Evolutionary conservation across 2,888 invertebrate species (phyloP).

Genomic region (Shargacucullia verbasci): DNA sequence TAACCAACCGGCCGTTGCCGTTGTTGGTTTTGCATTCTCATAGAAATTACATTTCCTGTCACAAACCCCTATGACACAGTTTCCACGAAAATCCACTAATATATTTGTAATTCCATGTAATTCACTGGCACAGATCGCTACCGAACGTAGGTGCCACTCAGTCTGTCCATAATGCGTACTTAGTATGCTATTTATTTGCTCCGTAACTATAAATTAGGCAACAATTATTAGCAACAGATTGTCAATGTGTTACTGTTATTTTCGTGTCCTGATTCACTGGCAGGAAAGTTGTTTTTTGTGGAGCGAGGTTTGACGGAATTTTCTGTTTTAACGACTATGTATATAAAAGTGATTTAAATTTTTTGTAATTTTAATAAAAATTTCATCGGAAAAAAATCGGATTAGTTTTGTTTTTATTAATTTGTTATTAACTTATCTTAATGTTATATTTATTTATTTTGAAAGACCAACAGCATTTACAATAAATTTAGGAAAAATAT

Average conservation of each 20-base stretch:
- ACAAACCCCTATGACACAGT: conserved; percentile 35
- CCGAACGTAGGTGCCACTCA: conserved; percentile 38
- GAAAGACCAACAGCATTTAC: too few relatives aligned
- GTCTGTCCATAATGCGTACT: conserved; percentile 33
- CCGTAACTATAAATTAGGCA: conserved; percentile 23
- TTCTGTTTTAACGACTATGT: not conserved
- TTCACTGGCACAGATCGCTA: conserved; percentile 46
- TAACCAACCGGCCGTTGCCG: too few relatives aligned
- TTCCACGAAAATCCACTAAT: conserved; percentile 40
- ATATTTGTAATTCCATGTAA: conserved; percentile 50
- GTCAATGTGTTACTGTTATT: conserved; percentile 41
- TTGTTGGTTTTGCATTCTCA: too few relatives aligned
- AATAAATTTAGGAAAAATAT: too few relatives aligned
- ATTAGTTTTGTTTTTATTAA: too few relatives aligned
- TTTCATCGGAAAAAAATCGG: too few relatives aligned
- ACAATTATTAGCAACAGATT: conserved; percentile 41
- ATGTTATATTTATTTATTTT: too few relatives aligned
- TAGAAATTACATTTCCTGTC: conserved; percentile 21
- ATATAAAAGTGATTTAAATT: too few relatives aligned
- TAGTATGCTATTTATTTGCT: conserved; percentile 39
- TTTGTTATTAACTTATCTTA: too few relatives aligned
- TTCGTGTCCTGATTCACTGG: conserved; percentile 54
- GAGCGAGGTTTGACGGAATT: conserved; percentile 39
- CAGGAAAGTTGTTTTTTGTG: conserved; percentile 48
- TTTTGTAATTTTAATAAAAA: too few relatives aligned